These are phyloP conservation scores for Seira musarum DNA, from an alignment of 2,888 invertebrate genomes.

Conservation along the genomic window DNA sequence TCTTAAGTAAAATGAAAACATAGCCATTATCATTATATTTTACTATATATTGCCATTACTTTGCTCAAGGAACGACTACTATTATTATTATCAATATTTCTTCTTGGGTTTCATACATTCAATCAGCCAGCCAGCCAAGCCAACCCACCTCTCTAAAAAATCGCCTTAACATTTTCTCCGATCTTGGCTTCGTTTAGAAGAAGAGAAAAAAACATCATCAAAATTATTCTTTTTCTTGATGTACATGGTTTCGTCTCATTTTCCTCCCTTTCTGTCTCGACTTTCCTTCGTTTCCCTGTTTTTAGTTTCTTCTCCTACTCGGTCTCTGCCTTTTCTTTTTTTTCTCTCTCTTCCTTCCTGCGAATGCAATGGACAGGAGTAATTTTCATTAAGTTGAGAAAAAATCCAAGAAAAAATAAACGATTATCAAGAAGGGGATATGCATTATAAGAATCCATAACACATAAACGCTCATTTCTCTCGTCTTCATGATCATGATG, in stretches of 20 bases:
- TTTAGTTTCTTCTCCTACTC: conserved; percentile 3
- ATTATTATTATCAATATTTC: conserved; percentile 26
- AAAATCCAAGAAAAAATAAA: conserved; percentile 34
- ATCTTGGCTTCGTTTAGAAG: neutral
- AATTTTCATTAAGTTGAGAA: conserved; percentile 65
- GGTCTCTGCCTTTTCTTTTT: neutral
- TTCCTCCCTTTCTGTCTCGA: neutral
- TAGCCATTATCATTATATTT: conserved; percentile 12
- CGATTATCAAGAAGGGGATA: conserved; percentile 38
- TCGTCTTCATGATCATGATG: conserved; percentile 22
- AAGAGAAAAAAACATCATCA: conserved; percentile 2
- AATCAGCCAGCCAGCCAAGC: too few relatives aligned
- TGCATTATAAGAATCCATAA: conserved; percentile 34
- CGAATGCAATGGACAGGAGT: conserved; percentile 65
- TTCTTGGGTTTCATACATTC: conserved; percentile 36
- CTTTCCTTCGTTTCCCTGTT: conserved; percentile 1
- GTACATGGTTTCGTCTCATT: neutral
- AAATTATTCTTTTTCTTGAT: neutral
- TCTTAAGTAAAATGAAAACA: neutral
- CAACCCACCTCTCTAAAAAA: neutral
- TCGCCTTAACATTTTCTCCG: conserved; percentile 3
- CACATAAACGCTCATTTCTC: conserved; percentile 19
- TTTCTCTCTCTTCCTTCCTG: conserved; percentile 38
- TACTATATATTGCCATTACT: neutral
- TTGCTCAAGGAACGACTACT: conserved; percentile 25